These are phyloP conservation scores for Tenthredo scrophulariae DNA, from an alignment of 2,888 invertebrate genomes.

Conservation along the genomic window DNA sequence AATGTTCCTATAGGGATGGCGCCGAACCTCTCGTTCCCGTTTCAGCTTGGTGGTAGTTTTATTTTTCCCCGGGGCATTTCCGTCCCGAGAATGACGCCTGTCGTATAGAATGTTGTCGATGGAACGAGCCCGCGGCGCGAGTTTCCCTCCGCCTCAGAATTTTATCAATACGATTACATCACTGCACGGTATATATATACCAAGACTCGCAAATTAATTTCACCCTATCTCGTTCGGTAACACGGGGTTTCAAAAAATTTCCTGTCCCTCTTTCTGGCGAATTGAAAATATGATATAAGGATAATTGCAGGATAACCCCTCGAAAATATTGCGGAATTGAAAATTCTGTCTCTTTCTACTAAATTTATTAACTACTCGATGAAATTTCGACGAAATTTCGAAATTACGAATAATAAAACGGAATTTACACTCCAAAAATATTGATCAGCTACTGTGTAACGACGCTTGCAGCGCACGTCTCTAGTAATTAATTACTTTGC, in stretches of 20 bases:
- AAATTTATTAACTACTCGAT: too few species aligned
- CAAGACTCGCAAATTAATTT: neutral
- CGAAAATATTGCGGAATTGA: too few species aligned
- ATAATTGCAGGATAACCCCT: neutral
- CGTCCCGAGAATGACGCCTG: slow-evolving; percentile 46
- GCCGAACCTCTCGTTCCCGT: neutral
- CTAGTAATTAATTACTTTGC: slow-evolving; percentile 61
- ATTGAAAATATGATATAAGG: neutral
- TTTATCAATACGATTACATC: slow-evolving; percentile 6
- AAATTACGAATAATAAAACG: too few species aligned
- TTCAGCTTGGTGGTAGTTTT: slow-evolving; percentile 19
- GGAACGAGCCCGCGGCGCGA: slow-evolving; percentile 3
- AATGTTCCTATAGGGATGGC: neutral
- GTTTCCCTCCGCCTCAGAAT: neutral
- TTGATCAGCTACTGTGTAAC: slow-evolving; percentile 48
- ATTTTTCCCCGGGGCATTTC: slow-evolving; percentile 38
- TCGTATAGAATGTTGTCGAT: slow-evolving; percentile 36
- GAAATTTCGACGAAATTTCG: too few species aligned
- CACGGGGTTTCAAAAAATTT: neutral
- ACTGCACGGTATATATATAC: neutral
- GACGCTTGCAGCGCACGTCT: slow-evolving; percentile 54
- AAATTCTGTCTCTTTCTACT: too few species aligned
- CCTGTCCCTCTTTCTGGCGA: neutral
- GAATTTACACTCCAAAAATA: slow-evolving; percentile 51
- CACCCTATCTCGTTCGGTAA: neutral